Evolutionary conservation across 30 jellyfish, hydroid and myxozoan species (phyloP), one percentile per base, ranked within the genome.

Genomic region (Aurelia sp.): DNA sequence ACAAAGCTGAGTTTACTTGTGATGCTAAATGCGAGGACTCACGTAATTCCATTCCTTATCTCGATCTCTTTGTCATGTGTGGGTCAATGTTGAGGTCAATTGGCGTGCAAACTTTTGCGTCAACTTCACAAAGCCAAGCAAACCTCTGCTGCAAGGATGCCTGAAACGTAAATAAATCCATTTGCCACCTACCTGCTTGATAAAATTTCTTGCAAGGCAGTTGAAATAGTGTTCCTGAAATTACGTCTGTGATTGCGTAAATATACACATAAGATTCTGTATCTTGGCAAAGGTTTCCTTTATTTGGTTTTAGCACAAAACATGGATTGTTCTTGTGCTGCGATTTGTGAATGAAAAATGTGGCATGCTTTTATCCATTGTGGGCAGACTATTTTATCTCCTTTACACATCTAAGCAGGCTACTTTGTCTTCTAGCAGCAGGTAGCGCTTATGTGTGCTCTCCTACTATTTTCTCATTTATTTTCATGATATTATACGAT

Each of bases 391-490:
- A 57, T 67, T 75, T 76, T 59, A 76, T 76, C 87, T 76, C 19
- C 76, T 76, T 62, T 76, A 35, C 87, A 59, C 31, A 76, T 40
- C 18, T 63, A 76, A 76, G 63, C 50, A 59, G 77, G 11, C 76
- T 63, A 53, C 61, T 76, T 76, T 44, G 81, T 63, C 27, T 24
- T 64, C 41, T 30, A 62, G 20, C 90, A 41, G 90, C 81, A 80
- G 90, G 81, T 65, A 33, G 67, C 40, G 90, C 27, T 48, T 63
- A 80, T 64, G 90, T 35, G 41, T 44, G 51, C 44, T 19, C 61
- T 60, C 72, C 90, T 40, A 16, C 90, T 80, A 72, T 67, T 80
- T 67, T 80, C 61, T 63, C 15, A 59, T 76, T 76, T 76, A 60
- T 21, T 59, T 76, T 76, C 48, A 59, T 76, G 64, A 59, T 51